phyloP scores from a whole-genome alignment of 1,140 invertebrate species.

The Anastrepha ludens region DNA sequence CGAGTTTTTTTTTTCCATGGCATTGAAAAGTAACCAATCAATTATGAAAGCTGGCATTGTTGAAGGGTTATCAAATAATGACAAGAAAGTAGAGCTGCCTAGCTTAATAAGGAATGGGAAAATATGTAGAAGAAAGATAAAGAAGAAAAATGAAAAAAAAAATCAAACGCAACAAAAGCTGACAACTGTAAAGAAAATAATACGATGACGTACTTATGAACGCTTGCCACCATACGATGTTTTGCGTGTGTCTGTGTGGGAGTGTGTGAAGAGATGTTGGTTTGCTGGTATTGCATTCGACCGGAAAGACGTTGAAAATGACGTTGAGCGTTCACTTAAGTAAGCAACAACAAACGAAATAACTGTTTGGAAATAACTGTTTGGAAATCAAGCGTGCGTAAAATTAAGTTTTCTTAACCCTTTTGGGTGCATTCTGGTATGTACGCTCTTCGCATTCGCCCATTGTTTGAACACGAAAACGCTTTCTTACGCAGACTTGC shows the following conservation, averaged over 20 bases:
- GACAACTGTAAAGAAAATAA: neutral
- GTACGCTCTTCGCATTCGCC: too few species aligned
- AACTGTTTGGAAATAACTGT: constrained; percentile 17
- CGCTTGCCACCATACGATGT: too few species aligned
- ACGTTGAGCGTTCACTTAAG: neutral
- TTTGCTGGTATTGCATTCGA: neutral
- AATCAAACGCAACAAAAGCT: neutral
- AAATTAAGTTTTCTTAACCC: constrained; percentile 44
- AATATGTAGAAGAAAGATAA: neutral
- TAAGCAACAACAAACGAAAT: neutral
- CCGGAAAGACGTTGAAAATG: neutral
- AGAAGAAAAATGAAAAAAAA: neutral
- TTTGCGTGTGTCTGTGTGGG: too few species aligned
- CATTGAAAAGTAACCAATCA: constrained; percentile 33
- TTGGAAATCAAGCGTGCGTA: constrained; percentile 43
- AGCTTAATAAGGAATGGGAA: neutral
- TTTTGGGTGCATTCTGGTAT: neutral
- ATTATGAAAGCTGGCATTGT: constrained; percentile 24
- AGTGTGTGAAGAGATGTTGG: too few species aligned
- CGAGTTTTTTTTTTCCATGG: neutral
- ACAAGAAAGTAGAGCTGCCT: neutral
- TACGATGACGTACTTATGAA: neutral
- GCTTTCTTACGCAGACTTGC: too few species aligned
- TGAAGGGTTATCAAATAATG: constrained; percentile 28
- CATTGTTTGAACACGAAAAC: too few species aligned